phyloP scores from a whole-genome alignment of 1,140 invertebrate genomes.

The Fragariocoptes setiger region DNA sequence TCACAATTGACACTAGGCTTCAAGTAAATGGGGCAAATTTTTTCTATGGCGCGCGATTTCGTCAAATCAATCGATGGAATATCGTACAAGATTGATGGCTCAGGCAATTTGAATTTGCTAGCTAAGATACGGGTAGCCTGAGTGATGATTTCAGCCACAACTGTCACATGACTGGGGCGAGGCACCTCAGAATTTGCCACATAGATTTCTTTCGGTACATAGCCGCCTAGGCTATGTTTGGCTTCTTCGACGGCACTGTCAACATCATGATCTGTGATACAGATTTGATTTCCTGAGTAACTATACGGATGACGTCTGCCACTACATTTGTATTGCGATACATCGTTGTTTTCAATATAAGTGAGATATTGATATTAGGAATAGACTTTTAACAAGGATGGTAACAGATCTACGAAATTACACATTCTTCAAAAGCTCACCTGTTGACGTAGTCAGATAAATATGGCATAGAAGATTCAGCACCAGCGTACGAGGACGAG shows the following conservation, averaged over 20 bases:
- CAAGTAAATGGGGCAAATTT: constrained; percentile 55
- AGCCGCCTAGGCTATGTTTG: constrained; percentile 26
- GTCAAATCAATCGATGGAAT: constrained; percentile 59
- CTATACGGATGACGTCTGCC: constrained; percentile 8
- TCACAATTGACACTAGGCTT: constrained; percentile 41
- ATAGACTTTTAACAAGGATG: too few species aligned
- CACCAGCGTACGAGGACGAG: background rate
- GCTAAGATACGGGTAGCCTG: constrained; percentile 53
- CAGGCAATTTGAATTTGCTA: constrained; percentile 43
- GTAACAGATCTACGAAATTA: too few species aligned
- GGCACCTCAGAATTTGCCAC: constrained; percentile 13
- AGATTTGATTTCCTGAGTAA: constrained; percentile 31
- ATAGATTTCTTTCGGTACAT: constrained; percentile 12
- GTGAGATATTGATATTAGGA: too few species aligned
- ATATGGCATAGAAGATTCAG: background rate
- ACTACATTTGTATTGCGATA: constrained; percentile 1
- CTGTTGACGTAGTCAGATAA: background rate
- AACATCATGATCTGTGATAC: constrained; percentile 63
- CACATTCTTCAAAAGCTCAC: too few species aligned
- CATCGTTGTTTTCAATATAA: too few species aligned
- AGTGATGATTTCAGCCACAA: constrained; percentile 21
- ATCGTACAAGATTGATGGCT: constrained; percentile 54
- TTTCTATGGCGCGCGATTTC: constrained; percentile 44
- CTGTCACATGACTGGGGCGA: constrained; percentile 11
- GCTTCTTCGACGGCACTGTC: constrained; percentile 59